Evolutionary conservation across 2,113 vertebrate genomes (phyloP).

Genomic region (Enhydra lutris): DNA sequence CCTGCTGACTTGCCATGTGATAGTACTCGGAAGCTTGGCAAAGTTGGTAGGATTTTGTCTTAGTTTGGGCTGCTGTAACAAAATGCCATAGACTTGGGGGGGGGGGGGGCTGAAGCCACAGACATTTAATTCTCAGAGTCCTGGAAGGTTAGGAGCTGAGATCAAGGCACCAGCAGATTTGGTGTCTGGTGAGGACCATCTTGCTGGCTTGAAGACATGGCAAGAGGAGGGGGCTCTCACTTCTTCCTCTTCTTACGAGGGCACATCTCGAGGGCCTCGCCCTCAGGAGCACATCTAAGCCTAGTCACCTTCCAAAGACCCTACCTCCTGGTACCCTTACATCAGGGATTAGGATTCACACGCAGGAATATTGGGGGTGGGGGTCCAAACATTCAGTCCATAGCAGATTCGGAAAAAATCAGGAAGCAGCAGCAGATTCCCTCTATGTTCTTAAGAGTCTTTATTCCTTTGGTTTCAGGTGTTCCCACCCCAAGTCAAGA

Average conservation of each 20-base stretch:
- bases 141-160: neutral
- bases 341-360: neutral
- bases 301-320: neutral
- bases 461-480: slow-evolving; percentile 81
- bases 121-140: neutral
- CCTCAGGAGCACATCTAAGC: neutral
- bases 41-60: neutral
- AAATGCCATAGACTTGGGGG: neutral
- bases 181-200: neutral
- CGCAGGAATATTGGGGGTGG: neutral
- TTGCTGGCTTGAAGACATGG: too few species aligned
- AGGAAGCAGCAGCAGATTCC: rapidly evolving
- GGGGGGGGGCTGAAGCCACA: neutral
- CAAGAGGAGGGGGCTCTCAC: neutral
- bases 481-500: slow-evolving; percentile 98
- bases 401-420: neutral
- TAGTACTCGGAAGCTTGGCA: neutral
- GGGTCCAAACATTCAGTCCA: neutral
- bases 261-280: neutral
- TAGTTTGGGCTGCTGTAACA: neutral
- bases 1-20: neutral
- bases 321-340: neutral
- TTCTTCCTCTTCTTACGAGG: neutral
- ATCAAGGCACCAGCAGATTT: neutral
- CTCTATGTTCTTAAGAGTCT: slow-evolving; percentile 23